Conservation (phyloP, 1,140 invertebrate genomes). For the Leptonema lineaticorne region DNA sequence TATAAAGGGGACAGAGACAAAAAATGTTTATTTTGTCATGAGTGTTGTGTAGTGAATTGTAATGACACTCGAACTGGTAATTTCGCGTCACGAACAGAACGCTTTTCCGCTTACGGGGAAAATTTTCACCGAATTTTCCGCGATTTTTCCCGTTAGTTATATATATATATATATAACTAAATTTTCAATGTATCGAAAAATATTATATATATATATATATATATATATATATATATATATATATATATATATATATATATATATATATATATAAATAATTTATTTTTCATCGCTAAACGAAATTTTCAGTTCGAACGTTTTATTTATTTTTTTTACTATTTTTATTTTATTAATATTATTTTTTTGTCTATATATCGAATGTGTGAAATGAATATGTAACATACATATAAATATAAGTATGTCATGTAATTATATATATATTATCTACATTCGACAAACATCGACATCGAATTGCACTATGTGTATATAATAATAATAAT, state of each 20-base stretch:
- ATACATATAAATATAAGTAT: neutral
- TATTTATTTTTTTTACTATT: too few species aligned
- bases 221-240: too few species aligned
- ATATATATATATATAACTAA: too few species aligned
- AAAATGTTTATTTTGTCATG: constrained; percentile 31
- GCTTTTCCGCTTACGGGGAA: neutral
- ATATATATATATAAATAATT: too few species aligned
- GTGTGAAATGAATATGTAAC: neutral
- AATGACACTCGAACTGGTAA: neutral
- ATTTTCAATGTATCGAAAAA: too few species aligned
- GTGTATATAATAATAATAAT: neutral
- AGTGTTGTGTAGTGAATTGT: constrained; percentile 7
- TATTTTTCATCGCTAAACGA: too few species aligned
- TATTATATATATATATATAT: too few species aligned
- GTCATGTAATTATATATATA: neutral
- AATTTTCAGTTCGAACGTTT: too few species aligned
- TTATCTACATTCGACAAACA: constrained; percentile 7
- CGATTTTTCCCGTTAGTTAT: neutral
- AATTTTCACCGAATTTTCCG: neutral
- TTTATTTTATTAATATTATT: too few species aligned
- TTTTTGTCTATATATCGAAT: too few species aligned
- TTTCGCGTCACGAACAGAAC: neutral
- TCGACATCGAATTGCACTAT: constrained; percentile 28
- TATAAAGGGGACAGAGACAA: neutral
- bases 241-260: too few species aligned